phyloP scores from a whole-genome alignment of 2,113 vertebrate species.

The Eolophus roseicapilla region DNA sequence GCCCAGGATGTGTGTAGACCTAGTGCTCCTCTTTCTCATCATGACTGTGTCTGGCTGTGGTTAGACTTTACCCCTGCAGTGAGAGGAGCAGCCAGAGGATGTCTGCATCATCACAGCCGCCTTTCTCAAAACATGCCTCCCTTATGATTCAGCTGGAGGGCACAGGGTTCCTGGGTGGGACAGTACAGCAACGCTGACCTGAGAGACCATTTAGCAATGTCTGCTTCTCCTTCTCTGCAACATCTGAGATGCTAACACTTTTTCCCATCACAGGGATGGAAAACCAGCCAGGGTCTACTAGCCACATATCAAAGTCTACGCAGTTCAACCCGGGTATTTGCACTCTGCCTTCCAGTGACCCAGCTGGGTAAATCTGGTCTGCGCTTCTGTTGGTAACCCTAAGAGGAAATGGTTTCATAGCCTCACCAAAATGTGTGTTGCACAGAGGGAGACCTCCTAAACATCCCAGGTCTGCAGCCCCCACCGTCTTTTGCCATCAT shows the following conservation, averaged over 20 bases:
- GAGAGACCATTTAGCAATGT: fast-evolving
- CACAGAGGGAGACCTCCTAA: neutral
- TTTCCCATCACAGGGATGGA: neutral
- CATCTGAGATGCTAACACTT: fast-evolving
- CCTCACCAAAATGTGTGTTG: neutral
- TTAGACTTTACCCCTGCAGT: neutral
- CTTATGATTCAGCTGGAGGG: neutral
- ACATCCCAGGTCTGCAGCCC: neutral
- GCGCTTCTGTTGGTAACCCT: neutral
- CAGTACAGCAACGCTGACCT: neutral
- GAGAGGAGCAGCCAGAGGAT: neutral
- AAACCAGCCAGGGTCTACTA: neutral
- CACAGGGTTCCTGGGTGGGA: neutral
- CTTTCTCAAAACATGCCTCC: neutral
- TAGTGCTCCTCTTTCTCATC: fast-evolving
- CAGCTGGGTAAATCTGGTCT: neutral
- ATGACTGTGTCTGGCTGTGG: fast-evolving
- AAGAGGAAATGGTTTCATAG: neutral
- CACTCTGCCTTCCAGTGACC: neutral
- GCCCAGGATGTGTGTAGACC: neutral
- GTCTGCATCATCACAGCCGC: neutral
- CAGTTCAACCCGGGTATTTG: neutral
- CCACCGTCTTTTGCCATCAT: neutral
- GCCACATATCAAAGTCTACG: neutral
- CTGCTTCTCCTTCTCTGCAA: neutral